Evolutionary conservation across 1,140 invertebrate genomes (phyloP), one percentile per base, ranked within the genome.

Genomic region (Chelonus insularis): DNA sequence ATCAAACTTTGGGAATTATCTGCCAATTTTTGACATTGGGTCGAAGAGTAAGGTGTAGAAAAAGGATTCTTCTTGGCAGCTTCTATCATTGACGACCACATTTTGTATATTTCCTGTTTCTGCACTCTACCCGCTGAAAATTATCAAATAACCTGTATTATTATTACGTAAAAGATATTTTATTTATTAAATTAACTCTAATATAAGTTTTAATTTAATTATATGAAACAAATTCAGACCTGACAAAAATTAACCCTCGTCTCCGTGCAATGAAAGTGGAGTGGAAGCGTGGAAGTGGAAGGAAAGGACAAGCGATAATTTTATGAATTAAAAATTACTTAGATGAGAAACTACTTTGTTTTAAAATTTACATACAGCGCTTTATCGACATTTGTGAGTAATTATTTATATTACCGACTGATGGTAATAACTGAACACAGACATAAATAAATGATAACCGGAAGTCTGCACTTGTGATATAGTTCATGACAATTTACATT

Each of bases 41-140:
- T 86, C 21, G 81, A 82, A 55, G 84, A 80, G 67, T 92, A 84
- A 14, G 90, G 88, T 58, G 84, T 84, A 62, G 83, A 83, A 82
- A 93, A 92, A 18, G 88, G 87, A 71, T 86, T 91, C 78, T 85
- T 88, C 81, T 90, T 90, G 50, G 87, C 86, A 68, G 86, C 81
- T 72, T 93, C 90, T 67, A 89, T 69, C 64, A 92, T 73, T 62
- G 88, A 89, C 66, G 86, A 85, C 80, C 89, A 90, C 90, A 91
- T 89, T 64, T 77, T 83, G 66, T 54, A 23, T 36, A 61, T 29
- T 65, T 32, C 4, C 36, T 39, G 29, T 21, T 41, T 55, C 21
- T 36, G 52, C 64, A 57, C 67, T 67, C 65, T 34, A 66, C 69
- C 68, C 16, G 18, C 39, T 51, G 37, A 54, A 18, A 39, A 54